Evolutionary conservation across 2,888 invertebrate genomes (phyloP).

Genomic region (Tetheella fluctuosa): DNA sequence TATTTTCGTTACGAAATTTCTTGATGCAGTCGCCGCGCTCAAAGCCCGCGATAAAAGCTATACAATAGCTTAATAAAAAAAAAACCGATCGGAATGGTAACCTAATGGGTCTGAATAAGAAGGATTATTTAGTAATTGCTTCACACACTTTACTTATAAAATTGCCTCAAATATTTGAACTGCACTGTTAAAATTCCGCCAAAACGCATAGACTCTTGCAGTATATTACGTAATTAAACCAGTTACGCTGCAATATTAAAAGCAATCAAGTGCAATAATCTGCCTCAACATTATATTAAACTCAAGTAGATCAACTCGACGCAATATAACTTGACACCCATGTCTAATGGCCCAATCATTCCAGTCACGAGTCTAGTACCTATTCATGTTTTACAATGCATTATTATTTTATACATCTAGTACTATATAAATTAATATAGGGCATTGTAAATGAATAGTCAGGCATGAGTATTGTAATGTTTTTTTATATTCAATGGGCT

Average conservation of each 20-base stretch:
- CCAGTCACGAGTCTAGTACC: neutral
- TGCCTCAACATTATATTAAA: constrained; percentile 32
- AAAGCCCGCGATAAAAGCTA: no score
- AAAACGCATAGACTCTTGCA: constrained; percentile 3
- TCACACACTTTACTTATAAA: neutral
- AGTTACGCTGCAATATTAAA: constrained; percentile 21
- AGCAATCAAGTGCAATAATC: constrained; percentile 30
- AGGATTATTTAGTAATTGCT: no score
- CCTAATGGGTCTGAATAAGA: no score
- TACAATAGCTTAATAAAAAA: no score
- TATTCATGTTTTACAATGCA: neutral
- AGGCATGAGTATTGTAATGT: neutral
- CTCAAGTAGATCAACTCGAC: constrained; percentile 24
- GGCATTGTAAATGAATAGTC: constrained; percentile 16
- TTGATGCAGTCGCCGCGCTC: no score
- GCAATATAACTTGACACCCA: constrained; percentile 10
- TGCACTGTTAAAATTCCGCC: neutral
- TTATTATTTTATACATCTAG: neutral
- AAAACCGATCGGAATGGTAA: no score
- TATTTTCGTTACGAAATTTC: no score
- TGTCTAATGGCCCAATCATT: constrained; percentile 10
- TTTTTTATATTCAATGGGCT: neutral
- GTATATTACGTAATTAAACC: neutral
- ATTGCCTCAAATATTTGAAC: neutral
- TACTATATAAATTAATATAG: constrained; percentile 11